Evolutionary conservation across 92 coral and sea anemone genomes (phyloP).

Genomic region (Muricea muricata): DNA sequence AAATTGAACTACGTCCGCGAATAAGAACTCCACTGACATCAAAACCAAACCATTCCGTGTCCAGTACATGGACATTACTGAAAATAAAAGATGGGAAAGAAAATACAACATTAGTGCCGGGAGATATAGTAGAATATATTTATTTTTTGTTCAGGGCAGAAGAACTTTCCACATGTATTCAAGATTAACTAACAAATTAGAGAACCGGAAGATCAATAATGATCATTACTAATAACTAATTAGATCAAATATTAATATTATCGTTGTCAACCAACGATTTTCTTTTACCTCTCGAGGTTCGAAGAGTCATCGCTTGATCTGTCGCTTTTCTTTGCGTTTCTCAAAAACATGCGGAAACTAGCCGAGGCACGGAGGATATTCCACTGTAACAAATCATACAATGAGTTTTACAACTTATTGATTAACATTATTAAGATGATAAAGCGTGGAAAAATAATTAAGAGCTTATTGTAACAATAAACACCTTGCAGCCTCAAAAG

Average conservation of each 20-base stretch:
- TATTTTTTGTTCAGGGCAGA: too few species aligned
- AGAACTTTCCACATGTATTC: too few species aligned
- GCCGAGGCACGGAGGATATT: slow-evolving; percentile 80
- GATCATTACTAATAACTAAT: too few species aligned
- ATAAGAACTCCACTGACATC: slow-evolving; percentile 84
- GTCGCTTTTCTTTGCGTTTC: background rate
- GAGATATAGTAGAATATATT: too few species aligned
- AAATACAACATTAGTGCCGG: too few species aligned
- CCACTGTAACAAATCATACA: slow-evolving; percentile 60
- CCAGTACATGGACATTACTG: slow-evolving; percentile 78
- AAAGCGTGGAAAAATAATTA: too few species aligned
- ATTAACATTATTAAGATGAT: too few species aligned
- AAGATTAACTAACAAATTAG: too few species aligned
- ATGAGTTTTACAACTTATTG: background rate
- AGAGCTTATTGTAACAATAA: too few species aligned
- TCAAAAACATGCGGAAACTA: slow-evolving; percentile 80
- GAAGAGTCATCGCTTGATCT: background rate
- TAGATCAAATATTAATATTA: background rate
- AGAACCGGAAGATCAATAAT: too few species aligned
- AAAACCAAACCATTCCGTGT: slow-evolving; percentile 92
- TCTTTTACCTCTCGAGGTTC: background rate
- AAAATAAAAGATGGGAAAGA: too few species aligned
- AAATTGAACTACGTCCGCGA: background rate
- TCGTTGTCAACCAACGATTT: background rate
- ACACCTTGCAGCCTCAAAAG: too few species aligned